Evolutionary conservation across 2,797 vertebrate species (phyloP).

Genomic region (Myotis vivesi): DNA sequence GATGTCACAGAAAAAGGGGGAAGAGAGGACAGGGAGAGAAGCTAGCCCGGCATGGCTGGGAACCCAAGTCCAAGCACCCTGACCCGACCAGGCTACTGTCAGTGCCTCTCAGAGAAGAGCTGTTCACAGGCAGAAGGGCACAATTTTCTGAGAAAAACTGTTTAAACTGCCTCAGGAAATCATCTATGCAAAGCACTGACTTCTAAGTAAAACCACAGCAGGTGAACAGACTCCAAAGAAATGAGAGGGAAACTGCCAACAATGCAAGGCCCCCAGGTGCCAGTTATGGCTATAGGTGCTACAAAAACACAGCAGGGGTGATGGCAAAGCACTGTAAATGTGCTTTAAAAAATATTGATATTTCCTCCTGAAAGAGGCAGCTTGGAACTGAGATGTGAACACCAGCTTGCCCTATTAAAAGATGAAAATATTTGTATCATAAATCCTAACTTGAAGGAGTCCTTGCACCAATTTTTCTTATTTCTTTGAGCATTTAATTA

Average conservation of each 20-base stretch:
- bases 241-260: constrained; percentile 68
- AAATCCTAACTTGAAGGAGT: constrained; percentile 72
- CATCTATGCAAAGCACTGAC: constrained; percentile 73
- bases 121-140: constrained; percentile 66
- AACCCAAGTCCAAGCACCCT: neutral
- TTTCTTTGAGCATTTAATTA: constrained; percentile 66
- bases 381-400: constrained; percentile 68
- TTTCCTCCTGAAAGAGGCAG: constrained; percentile 59
- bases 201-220: constrained; percentile 79
- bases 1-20: neutral
- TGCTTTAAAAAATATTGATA: constrained; percentile 52
- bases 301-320: constrained; percentile 65
- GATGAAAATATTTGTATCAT: constrained; percentile 74
- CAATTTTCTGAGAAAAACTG: constrained; percentile 76
- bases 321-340: constrained; percentile 56
- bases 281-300: constrained; percentile 74
- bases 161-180: constrained; percentile 76
- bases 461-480: constrained; percentile 67
- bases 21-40: neutral
- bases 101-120: constrained; percentile 47
- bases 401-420: constrained; percentile 70
- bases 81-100: constrained; percentile 45
- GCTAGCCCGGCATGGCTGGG: neutral
- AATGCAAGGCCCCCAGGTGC: constrained; percentile 64
- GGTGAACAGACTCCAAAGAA: constrained; percentile 73